phyloP scores from a whole-genome alignment of 2,888 invertebrate species.

The Drosophila pseudotalamancana region DNA sequence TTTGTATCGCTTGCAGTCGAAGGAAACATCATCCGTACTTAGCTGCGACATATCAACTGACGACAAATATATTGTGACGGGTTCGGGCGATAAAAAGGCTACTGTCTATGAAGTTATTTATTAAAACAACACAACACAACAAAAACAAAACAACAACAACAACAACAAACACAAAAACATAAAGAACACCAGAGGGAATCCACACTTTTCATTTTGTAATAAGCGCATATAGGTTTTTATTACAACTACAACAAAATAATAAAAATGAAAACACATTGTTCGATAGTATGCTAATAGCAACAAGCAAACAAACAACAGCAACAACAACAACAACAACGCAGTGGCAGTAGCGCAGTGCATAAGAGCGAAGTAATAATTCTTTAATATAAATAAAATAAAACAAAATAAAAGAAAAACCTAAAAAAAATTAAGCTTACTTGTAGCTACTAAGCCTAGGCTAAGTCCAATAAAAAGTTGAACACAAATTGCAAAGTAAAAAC shows the following conservation, averaged over 20 bases:
- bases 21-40: constrained; percentile 98
- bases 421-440: constrained; percentile 72
- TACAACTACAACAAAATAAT: constrained; percentile 50
- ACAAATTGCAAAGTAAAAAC: constrained; percentile 68
- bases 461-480: constrained; percentile 76
- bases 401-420: constrained; percentile 57
- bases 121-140: constrained; percentile 85
- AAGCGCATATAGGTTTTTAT: constrained; percentile 79
- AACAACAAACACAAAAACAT: constrained; percentile 23
- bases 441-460: constrained; percentile 75
- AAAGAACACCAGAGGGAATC: constrained; percentile 47
- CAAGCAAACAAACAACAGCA: constrained; percentile 20
- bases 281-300: constrained; percentile 50
- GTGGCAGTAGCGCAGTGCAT: constrained; percentile 53
- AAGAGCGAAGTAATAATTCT: constrained; percentile 68
- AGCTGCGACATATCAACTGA: constrained; percentile 99
- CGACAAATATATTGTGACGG: constrained; percentile 99
- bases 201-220: constrained; percentile 77
- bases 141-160: constrained; percentile 25
- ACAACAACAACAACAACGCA: constrained; percentile 23
- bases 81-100: constrained; percentile 99
- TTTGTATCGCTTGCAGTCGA: constrained; percentile 87
- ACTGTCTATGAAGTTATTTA: constrained; percentile 98
- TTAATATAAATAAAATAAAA: constrained; percentile 65
- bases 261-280: constrained; percentile 48